Percentiles rank a stretch among this genome's conserved stretches.
phyloP scores from a whole-genome alignment of 2,888 invertebrate species.

The Poecilus cupreus region DNA sequence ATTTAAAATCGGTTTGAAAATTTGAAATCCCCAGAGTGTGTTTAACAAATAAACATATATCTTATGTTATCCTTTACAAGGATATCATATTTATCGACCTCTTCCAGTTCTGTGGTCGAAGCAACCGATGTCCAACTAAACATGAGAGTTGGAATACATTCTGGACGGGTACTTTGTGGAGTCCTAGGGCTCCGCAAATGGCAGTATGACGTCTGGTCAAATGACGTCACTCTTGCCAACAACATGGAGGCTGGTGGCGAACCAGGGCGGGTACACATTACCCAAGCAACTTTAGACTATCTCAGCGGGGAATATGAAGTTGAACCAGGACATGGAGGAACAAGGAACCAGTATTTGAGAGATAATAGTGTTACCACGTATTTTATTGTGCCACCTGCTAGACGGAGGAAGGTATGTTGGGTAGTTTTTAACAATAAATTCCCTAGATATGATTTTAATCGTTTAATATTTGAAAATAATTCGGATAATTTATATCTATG shows the following conservation, averaged over 20 bases:
- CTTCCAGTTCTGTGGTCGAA: constrained; percentile 86
- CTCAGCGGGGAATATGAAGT: constrained; percentile 93
- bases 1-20: too few species aligned
- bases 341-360: constrained; percentile 87
- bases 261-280: constrained; percentile 91
- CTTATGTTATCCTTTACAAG: not conserved
- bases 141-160: constrained; percentile 95
- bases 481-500: too few species aligned
- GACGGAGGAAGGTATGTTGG: constrained; percentile 84
- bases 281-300: constrained; percentile 88
- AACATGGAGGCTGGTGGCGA: constrained; percentile 94
- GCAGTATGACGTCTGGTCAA: constrained; percentile 97
- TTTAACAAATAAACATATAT: not conserved
- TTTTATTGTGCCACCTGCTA: constrained; percentile 91
- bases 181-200: constrained; percentile 93
- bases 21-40: too few species aligned
- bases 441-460: too few species aligned
- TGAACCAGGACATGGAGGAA: constrained; percentile 89
- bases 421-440: too few species aligned
- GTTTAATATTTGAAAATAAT: too few species aligned
- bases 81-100: not conserved
- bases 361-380: constrained; percentile 91
- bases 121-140: constrained; percentile 94
- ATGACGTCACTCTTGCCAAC: constrained; percentile 92
- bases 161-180: constrained; percentile 91